Evolutionary conservation across 1,140 invertebrate genomes (phyloP).

Genomic region (Eriocheir sinensis): DNA sequence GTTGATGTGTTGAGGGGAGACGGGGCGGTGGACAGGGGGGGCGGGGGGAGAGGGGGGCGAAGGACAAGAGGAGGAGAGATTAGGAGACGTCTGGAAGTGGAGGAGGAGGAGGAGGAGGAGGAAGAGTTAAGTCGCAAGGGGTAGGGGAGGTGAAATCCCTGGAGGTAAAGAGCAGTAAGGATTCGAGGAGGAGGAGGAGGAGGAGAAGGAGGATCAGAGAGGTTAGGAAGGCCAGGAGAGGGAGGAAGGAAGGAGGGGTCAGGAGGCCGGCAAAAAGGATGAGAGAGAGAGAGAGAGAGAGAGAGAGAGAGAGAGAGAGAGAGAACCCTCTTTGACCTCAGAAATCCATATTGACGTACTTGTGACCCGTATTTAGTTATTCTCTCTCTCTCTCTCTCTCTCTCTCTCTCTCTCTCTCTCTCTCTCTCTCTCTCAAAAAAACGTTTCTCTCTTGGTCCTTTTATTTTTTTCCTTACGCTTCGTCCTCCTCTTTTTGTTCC

Average conservation of each 20-base stretch:
- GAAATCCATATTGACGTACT: neutral
- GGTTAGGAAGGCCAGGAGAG: neutral
- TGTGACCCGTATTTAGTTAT: neutral
- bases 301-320: neutral
- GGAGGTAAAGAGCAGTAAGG: neutral
- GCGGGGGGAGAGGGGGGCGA: neutral
- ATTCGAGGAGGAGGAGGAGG: neutral
- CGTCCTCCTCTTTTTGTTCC: neutral
- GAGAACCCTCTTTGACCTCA: neutral
- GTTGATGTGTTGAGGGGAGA: neutral
- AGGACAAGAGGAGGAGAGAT: neutral
- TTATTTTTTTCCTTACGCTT: neutral
- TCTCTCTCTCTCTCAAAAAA: slow-evolving; percentile 53
- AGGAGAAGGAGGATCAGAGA: neutral
- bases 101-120: neutral
- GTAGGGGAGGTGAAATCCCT: too few species aligned
- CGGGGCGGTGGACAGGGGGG: neutral
- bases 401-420: slow-evolving; percentile 52
- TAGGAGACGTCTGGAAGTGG: too few species aligned
- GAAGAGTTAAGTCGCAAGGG: neutral
- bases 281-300: neutral
- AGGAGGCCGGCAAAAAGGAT: neutral
- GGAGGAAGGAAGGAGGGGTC: too few species aligned
- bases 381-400: neutral
- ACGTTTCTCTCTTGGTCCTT: neutral